These are phyloP conservation scores for Lypha dubia DNA, from an alignment of 2,888 invertebrate genomes.

Conservation along the genomic window DNA sequence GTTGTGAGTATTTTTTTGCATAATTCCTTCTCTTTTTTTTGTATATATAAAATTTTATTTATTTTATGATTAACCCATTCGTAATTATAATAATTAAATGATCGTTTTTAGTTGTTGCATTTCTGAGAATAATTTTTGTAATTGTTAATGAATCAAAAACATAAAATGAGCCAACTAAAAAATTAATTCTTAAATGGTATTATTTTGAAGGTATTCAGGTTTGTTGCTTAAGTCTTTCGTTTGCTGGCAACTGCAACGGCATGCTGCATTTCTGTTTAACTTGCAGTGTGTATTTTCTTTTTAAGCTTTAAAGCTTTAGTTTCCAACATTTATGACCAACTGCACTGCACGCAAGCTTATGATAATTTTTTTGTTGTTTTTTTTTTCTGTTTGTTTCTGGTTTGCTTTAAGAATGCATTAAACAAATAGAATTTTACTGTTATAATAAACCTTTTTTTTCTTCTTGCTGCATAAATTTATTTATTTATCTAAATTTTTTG, in stretches of 20 bases:
- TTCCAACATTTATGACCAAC: conserved; percentile 53
- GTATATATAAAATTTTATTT: conserved; percentile 45
- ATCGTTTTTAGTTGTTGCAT: conserved; percentile 18
- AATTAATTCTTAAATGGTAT: conserved; percentile 20
- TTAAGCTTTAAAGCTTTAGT: conserved; percentile 5
- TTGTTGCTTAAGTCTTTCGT: conserved; percentile 79
- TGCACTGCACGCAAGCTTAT: conserved; percentile 67
- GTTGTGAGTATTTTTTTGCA: not conserved
- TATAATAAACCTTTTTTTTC: conserved; percentile 70
- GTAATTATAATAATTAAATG: conserved; percentile 62
- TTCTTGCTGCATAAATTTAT: not conserved
- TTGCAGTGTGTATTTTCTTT: conserved; percentile 10
- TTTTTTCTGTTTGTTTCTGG: conserved; percentile 31
- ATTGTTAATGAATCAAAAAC: conserved; percentile 15
- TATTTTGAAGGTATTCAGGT: conserved; percentile 69
- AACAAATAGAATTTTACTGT: conserved; percentile 70
- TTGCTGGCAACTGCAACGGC: not conserved
- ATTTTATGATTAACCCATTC: conserved; percentile 61
- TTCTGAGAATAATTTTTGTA: conserved; percentile 28
- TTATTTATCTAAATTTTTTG: not conserved
- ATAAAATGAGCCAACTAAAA: no score
- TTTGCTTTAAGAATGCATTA: conserved; percentile 55
- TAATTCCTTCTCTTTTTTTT: not conserved
- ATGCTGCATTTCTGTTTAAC: conserved; percentile 23
- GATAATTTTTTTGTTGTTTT: conserved; percentile 57